Base-by-base conservation (phyloP, 1,140 invertebrate genomes). In the Drosophila lacertosa region DNA sequence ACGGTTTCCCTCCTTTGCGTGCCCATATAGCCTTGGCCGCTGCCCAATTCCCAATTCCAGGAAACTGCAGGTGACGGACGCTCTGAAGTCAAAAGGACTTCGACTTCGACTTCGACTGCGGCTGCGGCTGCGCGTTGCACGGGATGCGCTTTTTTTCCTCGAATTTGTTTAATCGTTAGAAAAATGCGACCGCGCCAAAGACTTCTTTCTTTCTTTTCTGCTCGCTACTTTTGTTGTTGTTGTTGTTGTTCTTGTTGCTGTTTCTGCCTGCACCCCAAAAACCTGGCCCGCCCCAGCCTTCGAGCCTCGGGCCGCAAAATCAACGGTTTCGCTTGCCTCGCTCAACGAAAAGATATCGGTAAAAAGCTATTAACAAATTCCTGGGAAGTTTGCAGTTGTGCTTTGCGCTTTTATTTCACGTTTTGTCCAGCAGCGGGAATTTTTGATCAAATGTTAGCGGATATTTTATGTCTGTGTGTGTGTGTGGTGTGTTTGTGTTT, bases 131-230 rank as follows among this genome's bases (percentile, higher is more conserved):
- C 62, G 57, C 77, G 82, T 86, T 86, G 82, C 82, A 86, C 78
- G 82, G 47, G 82, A 89, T 88, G 82, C 83, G 84, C 75, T 89
- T 89, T 83, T 77, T 89, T 89, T 89, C 84, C 74, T 51, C 80
- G 84, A 89, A 89, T 89, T 89, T 89, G 84, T 89, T 89, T 89
- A 89, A 89, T 89, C 84, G 77, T 86, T 89, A 89, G 84, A 89
- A 89, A 89, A 89, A 89, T 89, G 76, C 69, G 84, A 70, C 55
- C 62, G 68, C 82, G 83, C 78, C n/a, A n/a, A n/a, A n/a, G 69
- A 67, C 67, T 82, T 82, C 6, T 53, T 42, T 0, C 1, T 35
- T 20, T 65, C 10, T 51, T 10, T 40, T 55, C 35, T n/a, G n/a
- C n/a, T n/a, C n/a, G n/a, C n/a, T n/a, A n/a, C 15, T 26, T 32